These are phyloP conservation scores for Pantala flavescens DNA, from an alignment of 1,140 invertebrate genomes.

Conservation along the genomic window DNA sequence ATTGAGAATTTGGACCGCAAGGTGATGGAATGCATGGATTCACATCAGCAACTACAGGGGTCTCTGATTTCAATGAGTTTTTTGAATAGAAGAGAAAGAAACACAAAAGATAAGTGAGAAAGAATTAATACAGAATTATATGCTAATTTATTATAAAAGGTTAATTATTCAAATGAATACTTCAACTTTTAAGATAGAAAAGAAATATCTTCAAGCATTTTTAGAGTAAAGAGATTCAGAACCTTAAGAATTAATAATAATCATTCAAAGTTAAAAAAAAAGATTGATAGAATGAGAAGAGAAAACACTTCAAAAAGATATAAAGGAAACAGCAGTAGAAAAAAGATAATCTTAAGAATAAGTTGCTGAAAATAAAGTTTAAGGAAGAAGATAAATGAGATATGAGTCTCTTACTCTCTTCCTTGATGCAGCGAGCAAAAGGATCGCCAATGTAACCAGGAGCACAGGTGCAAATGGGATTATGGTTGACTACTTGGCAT, in stretches of 20 bases:
- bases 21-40: constrained; percentile 63
- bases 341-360: too few relatives aligned
- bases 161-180: too few relatives aligned
- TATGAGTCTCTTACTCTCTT: constrained; percentile 43
- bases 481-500: constrained; percentile 30
- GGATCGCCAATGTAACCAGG: constrained; percentile 67
- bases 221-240: too few relatives aligned
- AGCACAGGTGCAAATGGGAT: constrained; percentile 40
- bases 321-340: too few relatives aligned
- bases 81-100: constrained; percentile 24
- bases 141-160: not conserved
- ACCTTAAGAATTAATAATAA: too few relatives aligned
- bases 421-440: constrained; percentile 51
- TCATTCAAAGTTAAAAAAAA: too few relatives aligned
- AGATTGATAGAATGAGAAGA: too few relatives aligned
- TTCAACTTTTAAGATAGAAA: too few relatives aligned
- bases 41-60: constrained; percentile 29
- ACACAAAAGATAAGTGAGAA: constrained; percentile 15
- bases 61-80: constrained; percentile 16
- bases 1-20: constrained; percentile 68
- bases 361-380: too few relatives aligned
- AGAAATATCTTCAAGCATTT: too few relatives aligned
- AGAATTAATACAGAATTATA: not conserved
- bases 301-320: too few relatives aligned
- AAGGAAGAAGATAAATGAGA: too few relatives aligned